A percentile compares a stretch with the other conserved stretches of the same genome.
Conservation (phyloP, 1,140 invertebrate species). For the Mizuhopecten yessoensis region DNA sequence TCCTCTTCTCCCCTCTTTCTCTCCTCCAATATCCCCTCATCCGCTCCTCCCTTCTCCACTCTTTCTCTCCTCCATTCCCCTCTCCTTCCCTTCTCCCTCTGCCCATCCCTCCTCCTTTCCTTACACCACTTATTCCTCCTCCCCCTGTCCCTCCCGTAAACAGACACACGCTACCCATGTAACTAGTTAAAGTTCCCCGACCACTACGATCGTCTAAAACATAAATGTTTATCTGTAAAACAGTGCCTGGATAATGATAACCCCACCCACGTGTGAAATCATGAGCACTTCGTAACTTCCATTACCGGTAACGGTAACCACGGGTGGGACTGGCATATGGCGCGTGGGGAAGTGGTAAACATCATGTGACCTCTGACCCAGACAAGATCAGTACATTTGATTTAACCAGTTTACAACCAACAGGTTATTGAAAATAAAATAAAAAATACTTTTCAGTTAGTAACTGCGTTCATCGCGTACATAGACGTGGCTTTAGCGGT, state of each 20-base stretch:
- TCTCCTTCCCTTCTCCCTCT: no score
- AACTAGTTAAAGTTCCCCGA: not conserved
- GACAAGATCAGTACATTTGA: not conserved
- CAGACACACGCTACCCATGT: not conserved
- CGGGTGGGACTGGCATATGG: constrained; percentile 21
- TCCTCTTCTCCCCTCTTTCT: no score
- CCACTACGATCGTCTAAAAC: not conserved
- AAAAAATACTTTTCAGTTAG: no score
- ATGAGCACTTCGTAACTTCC: not conserved
- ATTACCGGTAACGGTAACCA: not conserved
- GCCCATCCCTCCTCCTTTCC: no score
- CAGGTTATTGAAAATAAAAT: no score
- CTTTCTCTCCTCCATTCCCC: no score
- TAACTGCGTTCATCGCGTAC: no score
- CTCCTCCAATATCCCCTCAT: no score
- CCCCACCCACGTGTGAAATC: constrained; percentile 4
- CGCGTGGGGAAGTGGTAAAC: not conserved
- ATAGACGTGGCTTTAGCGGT: no score
- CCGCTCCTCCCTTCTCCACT: no score
- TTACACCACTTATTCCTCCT: no score
- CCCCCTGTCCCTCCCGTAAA: not conserved
- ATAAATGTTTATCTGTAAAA: constrained; percentile 40
- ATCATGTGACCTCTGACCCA: not conserved
- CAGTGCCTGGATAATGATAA: not conserved
- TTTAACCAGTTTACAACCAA: not conserved